A percentile compares a stretch with the other conserved stretches of the same genome.
These are phyloP conservation scores for Oceanodroma leucorhoa DNA, from an alignment of 2,797 vertebrate genomes.

Conservation along the genomic window DNA sequence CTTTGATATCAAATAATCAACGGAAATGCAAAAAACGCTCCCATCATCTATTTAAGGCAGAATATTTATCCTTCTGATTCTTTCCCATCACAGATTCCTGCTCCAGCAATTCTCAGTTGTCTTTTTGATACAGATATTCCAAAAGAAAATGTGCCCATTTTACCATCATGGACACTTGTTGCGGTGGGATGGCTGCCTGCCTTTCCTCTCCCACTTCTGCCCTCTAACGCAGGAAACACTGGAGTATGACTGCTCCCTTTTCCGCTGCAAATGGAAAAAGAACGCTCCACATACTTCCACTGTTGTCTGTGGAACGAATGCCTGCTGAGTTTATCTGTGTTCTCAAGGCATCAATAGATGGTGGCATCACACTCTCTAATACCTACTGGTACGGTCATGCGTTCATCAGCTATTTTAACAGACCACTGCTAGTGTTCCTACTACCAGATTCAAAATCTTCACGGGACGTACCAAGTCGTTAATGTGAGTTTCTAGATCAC, in stretches of 20 bases:
- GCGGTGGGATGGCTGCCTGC: neutral
- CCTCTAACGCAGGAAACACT: neutral
- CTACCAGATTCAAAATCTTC: neutral
- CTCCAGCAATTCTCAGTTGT: neutral
- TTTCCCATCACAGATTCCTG: neutral
- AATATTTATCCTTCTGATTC: neutral
- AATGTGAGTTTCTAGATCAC: neutral
- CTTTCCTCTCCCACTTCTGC: neutral
- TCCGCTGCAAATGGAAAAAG: rapidly evolving
- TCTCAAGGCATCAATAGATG: neutral
- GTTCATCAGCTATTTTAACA: neutral
- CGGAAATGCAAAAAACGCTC: neutral
- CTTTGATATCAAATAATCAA: neutral
- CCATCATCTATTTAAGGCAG: neutral
- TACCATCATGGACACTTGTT: neutral
- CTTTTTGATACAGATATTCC: neutral
- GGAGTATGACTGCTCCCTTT: neutral
- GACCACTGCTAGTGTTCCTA: neutral
- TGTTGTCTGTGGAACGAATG: neutral
- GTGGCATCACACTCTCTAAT: no score
- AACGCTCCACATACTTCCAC: neutral
- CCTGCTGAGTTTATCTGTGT: neutral
- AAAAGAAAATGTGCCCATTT: neutral
- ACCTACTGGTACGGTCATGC: neutral
- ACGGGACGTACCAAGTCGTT: neutral